Percentiles rank a stretch among this genome's conserved stretches.
Conservation (phyloP, 92 coral and sea anemone species). For the Phenganax stokvisi region DNA sequence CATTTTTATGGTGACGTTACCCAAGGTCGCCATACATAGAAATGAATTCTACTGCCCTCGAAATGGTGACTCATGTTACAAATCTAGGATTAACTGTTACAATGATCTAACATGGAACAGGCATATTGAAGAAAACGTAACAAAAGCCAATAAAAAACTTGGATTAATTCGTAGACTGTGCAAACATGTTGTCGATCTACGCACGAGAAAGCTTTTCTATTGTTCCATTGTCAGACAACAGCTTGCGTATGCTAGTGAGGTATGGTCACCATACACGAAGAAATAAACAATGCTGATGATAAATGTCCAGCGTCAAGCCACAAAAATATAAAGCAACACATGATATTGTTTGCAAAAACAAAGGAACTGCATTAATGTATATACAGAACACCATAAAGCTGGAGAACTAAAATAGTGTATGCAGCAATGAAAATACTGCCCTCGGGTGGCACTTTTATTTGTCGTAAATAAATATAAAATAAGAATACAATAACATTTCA, state of each 20-base stretch:
- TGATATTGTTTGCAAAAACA: no score
- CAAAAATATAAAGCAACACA: slow-evolving; percentile 8
- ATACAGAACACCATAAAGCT: no score
- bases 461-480: no score
- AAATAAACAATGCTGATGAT: slow-evolving; percentile 39
- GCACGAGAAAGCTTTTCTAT: slow-evolving; percentile 40
- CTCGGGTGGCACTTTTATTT: no score
- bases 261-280: slow-evolving; percentile 31
- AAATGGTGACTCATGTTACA: slow-evolving; percentile 17
- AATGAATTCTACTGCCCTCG: neutral
- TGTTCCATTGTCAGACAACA: slow-evolving; percentile 50
- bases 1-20: no score
- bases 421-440: no score
- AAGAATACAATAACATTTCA: no score
- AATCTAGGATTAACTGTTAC: slow-evolving; percentile 53
- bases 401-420: no score
- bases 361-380: no score
- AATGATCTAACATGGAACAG: slow-evolving; percentile 26
- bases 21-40: neutral
- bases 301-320: slow-evolving; percentile 48
- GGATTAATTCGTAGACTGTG: slow-evolving; percentile 36
- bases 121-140: slow-evolving; percentile 27
- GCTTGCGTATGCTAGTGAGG: slow-evolving; percentile 37
- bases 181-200: slow-evolving; percentile 31
- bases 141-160: slow-evolving; percentile 34